phyloP scores from a whole-genome alignment of 2,888 invertebrate genomes.

The Hirtodrosophila trivittata region DNA sequence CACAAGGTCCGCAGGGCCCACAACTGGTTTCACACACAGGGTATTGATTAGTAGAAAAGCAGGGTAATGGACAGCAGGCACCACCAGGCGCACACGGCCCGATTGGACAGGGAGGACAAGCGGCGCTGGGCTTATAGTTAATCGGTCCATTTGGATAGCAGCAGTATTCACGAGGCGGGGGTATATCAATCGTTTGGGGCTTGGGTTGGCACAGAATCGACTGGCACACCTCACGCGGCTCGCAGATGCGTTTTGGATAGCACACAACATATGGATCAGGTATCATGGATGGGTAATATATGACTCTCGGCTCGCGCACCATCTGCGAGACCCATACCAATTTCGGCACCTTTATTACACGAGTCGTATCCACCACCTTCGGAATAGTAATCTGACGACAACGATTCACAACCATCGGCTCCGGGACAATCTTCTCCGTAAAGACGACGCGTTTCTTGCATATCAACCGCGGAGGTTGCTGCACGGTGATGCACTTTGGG shows the following conservation, averaged over 20 bases:
- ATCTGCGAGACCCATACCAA: conserved; percentile 80
- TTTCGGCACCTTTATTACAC: conserved; percentile 80
- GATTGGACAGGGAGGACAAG: conserved; percentile 77
- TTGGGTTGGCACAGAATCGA: conserved; percentile 82
- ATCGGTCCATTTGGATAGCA: conserved; percentile 81
- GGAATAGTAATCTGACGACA: conserved; percentile 81
- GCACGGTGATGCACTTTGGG: conserved; percentile 81
- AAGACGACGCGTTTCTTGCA: conserved; percentile 82
- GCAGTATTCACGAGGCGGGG: conserved; percentile 81
- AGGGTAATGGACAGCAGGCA: conserved; percentile 72
- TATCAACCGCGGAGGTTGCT: conserved; percentile 81
- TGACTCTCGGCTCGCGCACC: conserved; percentile 81
- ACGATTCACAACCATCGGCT: conserved; percentile 80
- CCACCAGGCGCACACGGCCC: conserved; percentile 65
- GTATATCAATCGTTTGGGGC: conserved; percentile 81
- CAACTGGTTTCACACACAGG: conserved; percentile 65
- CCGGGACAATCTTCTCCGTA: conserved; percentile 79
- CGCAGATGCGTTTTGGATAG: conserved; percentile 79
- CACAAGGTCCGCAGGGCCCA: conserved; percentile 61
- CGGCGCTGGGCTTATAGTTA: conserved; percentile 73
- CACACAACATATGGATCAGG: conserved; percentile 82
- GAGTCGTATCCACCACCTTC: conserved; percentile 80
- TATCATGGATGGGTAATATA: conserved; percentile 80
- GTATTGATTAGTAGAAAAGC: conserved; percentile 75
- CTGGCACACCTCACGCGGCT: conserved; percentile 82